Base-by-base conservation (phyloP, 35 echinoderm and acorn worm genomes). In the Holothuria glaberrima region DNA sequence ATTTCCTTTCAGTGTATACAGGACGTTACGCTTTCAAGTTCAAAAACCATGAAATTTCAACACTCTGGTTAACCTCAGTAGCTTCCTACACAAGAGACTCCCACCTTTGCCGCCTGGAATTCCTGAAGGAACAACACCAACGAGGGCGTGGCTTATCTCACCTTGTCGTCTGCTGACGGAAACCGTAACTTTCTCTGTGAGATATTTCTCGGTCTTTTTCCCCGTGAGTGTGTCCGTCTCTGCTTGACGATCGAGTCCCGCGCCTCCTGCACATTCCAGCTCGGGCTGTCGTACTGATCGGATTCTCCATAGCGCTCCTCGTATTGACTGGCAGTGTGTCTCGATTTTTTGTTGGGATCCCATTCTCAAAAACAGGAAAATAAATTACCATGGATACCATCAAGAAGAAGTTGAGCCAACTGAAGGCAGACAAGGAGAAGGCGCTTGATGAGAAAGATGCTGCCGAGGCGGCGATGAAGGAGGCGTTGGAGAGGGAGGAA, bases 351-450 rank as follows among this genome's bases (percentile, higher is more conserved):
- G 61, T 19, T 29, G 20, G n/a, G n/a, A 58, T 84, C 13, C 27
- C 30, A 27, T 61, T 48, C 58, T 32, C 16, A 36, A 60, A 57
- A 84, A 60, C 80, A 59, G 80, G 80, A 87, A 87, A 28, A 67
- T 87, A 69, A 38, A 20, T 87, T 48, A 87, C 65, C 44, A 87
- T 87, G 85, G 85, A 87, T 87, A 87, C 85, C 85, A 87, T 87
- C 85, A 87, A 87, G 85, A 87, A 87, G 85, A 87, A 87, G 66
- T 59, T 87, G 63, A 25, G 66, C 25, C 85, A 87, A 71, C 85
- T 87, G 31, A 87, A 87, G n/a, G 24, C 85, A 35, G 85, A 87
- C 41, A 87, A 87, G 38, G 85, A 87, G 62, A 71, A 87, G 45
- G 85, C 85, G 33, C 85, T 87, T 44, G 85, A 87, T 50, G 61